A percentile compares a stretch with the other conserved stretches of the same genome.
phyloP scores from a whole-genome alignment of 2,888 invertebrate species.

The Ophion slaviceki region DNA sequence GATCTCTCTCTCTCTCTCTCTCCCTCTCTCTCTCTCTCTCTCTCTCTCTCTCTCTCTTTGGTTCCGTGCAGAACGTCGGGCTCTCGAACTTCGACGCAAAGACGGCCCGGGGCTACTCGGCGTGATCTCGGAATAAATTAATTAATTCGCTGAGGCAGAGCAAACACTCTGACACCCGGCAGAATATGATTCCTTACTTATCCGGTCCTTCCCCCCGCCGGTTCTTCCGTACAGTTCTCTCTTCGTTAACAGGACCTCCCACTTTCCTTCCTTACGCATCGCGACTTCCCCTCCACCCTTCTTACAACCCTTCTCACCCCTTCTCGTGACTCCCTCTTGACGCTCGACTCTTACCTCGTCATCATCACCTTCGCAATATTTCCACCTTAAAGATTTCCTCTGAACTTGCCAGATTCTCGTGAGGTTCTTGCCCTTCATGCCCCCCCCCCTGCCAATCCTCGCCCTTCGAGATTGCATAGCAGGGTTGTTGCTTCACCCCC shows the following conservation, averaged over 20 bases:
- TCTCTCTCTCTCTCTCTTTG: conserved; percentile 36
- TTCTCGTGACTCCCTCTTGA: conserved; percentile 2
- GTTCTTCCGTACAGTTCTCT: conserved; percentile 57
- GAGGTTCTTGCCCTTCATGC: conserved; percentile 59
- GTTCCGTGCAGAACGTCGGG: conserved; percentile 30
- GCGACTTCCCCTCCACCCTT: conserved; percentile 36
- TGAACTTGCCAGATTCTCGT: conserved; percentile 42
- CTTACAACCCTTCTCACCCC: conserved; percentile 38
- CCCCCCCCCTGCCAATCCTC: conserved; percentile 36
- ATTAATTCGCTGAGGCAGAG: conserved; percentile 80
- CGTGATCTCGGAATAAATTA: conserved; percentile 81
- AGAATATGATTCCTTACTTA: conserved; percentile 82
- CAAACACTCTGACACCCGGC: conserved; percentile 81
- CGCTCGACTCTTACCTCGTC: conserved; percentile 58
- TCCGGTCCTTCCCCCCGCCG: conserved; percentile 69
- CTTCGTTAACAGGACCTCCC: conserved; percentile 49
- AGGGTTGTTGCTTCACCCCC: conserved; percentile 46
- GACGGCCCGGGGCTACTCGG: conserved; percentile 69
- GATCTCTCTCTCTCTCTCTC: conserved; percentile 12
- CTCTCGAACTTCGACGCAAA: conserved; percentile 65
- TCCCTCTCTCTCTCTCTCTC: conserved; percentile 51
- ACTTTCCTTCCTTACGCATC: conserved; percentile 48
- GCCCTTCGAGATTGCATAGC: conserved; percentile 33
- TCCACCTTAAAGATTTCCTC: conserved; percentile 61
- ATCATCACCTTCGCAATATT: conserved; percentile 60